Evolutionary conservation across 2,888 invertebrate genomes (phyloP), one percentile per base, ranked within the genome.

Genomic region (Harpalus rubripes): DNA sequence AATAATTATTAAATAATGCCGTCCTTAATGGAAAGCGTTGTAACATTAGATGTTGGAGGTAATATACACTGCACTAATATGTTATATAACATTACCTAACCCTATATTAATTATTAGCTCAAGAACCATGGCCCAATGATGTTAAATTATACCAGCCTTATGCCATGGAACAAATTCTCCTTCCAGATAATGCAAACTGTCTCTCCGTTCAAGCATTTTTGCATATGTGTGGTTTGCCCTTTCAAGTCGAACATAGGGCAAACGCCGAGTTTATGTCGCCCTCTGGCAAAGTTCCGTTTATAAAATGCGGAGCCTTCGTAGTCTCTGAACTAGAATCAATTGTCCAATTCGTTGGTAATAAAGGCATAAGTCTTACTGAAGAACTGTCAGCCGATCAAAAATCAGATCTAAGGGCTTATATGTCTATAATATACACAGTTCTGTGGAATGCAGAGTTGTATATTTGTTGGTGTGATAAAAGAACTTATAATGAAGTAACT

Each of bases 201-300:
- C 92, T 99, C 16, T 96, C 98, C 1, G 98, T 98, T 0, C 97
- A 98, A 90, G 96, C 98, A 0, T 98, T 96, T 90, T 92, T 99
- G 22, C 96, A 96, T 92, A 98, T 99, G 97, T 97, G 97, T 89
- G 94, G 95, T 83, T 93, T 99, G 0, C 95, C 96, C 0, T 98
- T 96, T 90, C 93, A 94, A 88, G 94, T 98, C 5, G 96, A 97
- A 87, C 95, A 96, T 88, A 93, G 96, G 86, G 94, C 95, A 88
- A 99, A 99, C 92, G 98, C 99, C 0, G 98, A 99, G 89, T 96
- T 96, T 89, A 99, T 99, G 97, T 98, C 99, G 0, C 99, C 99
- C 0, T 96, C 97, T 5, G 98, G 98, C 0, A 94, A 96, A 87
- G 95, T 99, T 0, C 99, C 99, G 0, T 98, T 99, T 89, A 95